Base-by-base conservation (phyloP, 37 sponge, comb jelly and placozoan species). In the Beroe ovata region DNA sequence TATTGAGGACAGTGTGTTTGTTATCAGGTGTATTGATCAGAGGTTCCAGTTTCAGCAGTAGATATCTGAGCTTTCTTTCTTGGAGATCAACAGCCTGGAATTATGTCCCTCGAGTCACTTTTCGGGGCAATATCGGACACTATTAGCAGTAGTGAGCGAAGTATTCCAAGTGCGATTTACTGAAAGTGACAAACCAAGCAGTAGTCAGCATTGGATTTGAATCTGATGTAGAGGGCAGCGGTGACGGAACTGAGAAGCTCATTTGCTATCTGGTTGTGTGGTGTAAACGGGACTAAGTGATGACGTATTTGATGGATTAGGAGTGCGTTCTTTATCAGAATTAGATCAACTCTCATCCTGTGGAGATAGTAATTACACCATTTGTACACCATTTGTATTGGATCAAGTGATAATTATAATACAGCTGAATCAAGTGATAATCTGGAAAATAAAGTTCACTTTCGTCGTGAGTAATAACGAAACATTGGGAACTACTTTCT, bases 281-380 rank as follows among this genome's bases (percentile, higher is more conserved):
- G 30, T 4, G 69, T 66, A 30, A 66, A 66, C 36, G 69, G 69
- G 1, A 66, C 69, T 4, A 77, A 35, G 36, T 77, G 84, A 29
- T 77, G 84, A 3, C 54, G 26, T n/a, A 77, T 77, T 28, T 77
- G 42, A 35, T 77, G 84, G 42, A 77, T 77, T 25, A 36, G 54
- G 0, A 77, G 84, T 23, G 84, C 35, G 47, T 77, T 77, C 84
- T 77, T 77, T 38, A 77, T 77, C 84, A 77, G 84, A 0, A 77
- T 30, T 29, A 77, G 84, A 36, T 77, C 84, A 36, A 77, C 84
- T 23, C 84, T 77, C 84, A 77, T 77, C 21, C 84, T 77, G 84
- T 1, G 28, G 28, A 25, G n/a, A 23, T 28, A 77, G 25, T 47
- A 47, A n/a, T n/a, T n/a, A n/a, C n/a, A n/a, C n/a, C n/a, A n/a